phyloP scores from a whole-genome alignment of 2,888 invertebrate genomes.

The Alloplasta piceator region DNA sequence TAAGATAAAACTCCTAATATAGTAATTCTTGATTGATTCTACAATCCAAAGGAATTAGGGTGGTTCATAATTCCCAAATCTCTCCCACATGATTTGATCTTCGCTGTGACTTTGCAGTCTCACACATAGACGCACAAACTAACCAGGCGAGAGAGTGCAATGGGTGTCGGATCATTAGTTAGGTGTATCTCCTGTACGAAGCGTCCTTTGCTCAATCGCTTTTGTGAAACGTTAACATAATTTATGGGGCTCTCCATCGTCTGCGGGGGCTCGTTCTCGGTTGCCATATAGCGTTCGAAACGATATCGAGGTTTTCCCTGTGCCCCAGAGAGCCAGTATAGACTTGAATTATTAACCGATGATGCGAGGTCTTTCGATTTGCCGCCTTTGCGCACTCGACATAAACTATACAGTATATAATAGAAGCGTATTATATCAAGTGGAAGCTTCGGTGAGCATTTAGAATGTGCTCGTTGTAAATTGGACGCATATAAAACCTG shows the following conservation, averaged over 20 bases:
- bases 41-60: too few relatives aligned
- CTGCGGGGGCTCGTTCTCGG: constrained; percentile 8
- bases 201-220: constrained; percentile 41
- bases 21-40: too few relatives aligned
- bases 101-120: constrained; percentile 7
- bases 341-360: constrained; percentile 41
- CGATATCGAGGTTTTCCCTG: background rate
- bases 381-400: constrained; percentile 17
- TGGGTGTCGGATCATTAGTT: constrained; percentile 58
- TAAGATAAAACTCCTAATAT: too few relatives aligned
- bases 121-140: constrained; percentile 4
- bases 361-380: constrained; percentile 41
- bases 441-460: constrained; percentile 54
- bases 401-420: background rate
- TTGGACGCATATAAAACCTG: too few relatives aligned
- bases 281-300: too few relatives aligned
- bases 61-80: too few relatives aligned
- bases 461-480: constrained; percentile 68
- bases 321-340: background rate
- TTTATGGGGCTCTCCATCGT: constrained; percentile 44
- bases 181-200: constrained; percentile 25
- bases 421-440: constrained; percentile 35
- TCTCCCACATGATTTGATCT: constrained; percentile 24
- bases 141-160: constrained; percentile 22
- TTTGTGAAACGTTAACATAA: constrained; percentile 43